Percentiles rank a stretch among this genome's conserved stretches.
phyloP scores from a whole-genome alignment of 2,797 vertebrate genomes.

The Micromesistius poutassou region DNA sequence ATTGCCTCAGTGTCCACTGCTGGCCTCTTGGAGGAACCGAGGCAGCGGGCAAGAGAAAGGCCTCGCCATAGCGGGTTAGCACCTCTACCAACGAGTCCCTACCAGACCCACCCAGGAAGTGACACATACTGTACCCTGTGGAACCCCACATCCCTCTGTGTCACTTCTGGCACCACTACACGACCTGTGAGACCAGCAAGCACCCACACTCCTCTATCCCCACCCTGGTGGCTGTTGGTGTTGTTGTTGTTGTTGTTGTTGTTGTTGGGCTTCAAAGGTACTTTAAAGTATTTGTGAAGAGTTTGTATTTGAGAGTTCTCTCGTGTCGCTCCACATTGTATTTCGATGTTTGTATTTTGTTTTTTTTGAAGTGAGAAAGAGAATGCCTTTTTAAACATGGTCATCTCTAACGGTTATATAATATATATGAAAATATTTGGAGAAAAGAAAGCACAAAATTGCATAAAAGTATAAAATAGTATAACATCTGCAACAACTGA shows the following conservation, averaged over 20 bases:
- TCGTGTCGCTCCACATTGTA: constrained; percentile 46
- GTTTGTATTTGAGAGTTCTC: constrained; percentile 66
- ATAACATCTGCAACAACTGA: constrained; percentile 56
- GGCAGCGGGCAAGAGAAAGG: too few species aligned
- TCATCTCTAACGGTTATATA: constrained; percentile 13
- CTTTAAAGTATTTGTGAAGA: constrained; percentile 90
- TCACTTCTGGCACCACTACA: not conserved
- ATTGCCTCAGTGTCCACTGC: not conserved
- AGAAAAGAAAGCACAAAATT: constrained; percentile 34
- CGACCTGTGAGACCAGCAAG: not conserved
- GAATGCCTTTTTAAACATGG: constrained; percentile 10
- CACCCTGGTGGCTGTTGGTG: not conserved
- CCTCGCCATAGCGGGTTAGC: not conserved
- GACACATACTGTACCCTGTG: not conserved
- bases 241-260: not conserved
- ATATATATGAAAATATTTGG: constrained; percentile 19
- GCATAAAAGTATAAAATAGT: constrained; percentile 24
- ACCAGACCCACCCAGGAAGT: not conserved
- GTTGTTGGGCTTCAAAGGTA: constrained; percentile 74
- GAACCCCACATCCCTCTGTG: not conserved
- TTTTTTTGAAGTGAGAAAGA: constrained; percentile 39
- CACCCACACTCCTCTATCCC: not conserved
- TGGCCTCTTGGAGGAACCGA: not conserved
- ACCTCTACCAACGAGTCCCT: not conserved
- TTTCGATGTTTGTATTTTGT: constrained; percentile 35